phyloP scores from a whole-genome alignment of 2,797 vertebrate genomes.

The Anabacerthia variegaticeps region DNA sequence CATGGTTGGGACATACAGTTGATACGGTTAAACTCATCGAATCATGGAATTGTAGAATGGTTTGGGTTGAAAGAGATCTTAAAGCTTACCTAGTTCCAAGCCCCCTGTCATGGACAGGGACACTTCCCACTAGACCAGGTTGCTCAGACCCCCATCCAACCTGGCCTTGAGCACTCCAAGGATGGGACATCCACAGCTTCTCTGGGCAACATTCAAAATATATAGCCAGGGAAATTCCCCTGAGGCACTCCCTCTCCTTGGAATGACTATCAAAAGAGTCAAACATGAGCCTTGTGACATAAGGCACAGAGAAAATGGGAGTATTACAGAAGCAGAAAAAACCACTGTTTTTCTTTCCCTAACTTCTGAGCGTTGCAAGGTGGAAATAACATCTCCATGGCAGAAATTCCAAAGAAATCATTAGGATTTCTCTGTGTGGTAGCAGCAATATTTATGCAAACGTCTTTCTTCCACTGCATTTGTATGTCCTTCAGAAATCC shows the following conservation, averaged over 20 bases:
- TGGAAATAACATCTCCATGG: background rate
- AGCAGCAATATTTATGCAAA: background rate
- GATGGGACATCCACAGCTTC: background rate
- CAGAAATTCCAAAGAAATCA: background rate
- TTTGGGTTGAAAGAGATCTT: background rate
- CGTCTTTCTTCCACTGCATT: background rate
- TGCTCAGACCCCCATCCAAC: background rate
- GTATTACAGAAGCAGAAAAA: background rate
- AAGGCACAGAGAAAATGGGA: background rate
- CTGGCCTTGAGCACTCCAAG: background rate
- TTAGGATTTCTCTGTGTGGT: background rate
- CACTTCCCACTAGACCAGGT: accelerated
- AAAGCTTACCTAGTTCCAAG: background rate
- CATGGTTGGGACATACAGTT: background rate
- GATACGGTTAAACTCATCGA: background rate
- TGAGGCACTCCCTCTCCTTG: background rate
- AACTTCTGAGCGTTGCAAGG: background rate
- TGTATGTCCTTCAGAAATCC: background rate
- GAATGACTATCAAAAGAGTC: background rate
- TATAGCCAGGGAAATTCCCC: background rate
- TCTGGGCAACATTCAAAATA: background rate
- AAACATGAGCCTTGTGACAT: background rate
- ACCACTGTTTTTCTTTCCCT: background rate
- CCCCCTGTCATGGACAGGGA: background rate
- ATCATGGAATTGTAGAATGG: background rate